Conservation (phyloP, 2,888 invertebrate genomes). For the Cistogaster globosa region DNA sequence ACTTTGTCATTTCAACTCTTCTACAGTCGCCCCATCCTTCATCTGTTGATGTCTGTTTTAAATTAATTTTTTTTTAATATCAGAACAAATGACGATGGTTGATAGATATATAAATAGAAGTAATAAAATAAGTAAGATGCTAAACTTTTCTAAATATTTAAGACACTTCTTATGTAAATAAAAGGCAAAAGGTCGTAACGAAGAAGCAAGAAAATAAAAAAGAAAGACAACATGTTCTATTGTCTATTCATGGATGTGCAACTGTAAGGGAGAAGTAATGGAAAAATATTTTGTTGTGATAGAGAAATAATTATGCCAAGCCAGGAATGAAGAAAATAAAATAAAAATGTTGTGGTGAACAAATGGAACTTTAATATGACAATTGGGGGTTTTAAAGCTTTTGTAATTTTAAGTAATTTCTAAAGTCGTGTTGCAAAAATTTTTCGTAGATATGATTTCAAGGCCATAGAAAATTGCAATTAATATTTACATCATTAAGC, state of each 20-base stretch:
- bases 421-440: too few species aligned
- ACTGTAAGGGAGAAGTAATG: too few species aligned
- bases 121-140: conserved; percentile 36
- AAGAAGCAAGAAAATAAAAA: background rate
- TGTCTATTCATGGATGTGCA: background rate
- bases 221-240: conserved; percentile 5
- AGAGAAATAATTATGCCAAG: too few species aligned
- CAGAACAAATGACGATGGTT: conserved; percentile 3
- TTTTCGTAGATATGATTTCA: too few species aligned
- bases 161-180: conserved; percentile 5
- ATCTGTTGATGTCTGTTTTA: conserved; percentile 13
- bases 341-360: too few species aligned
- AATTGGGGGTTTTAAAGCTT: too few species aligned
- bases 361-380: too few species aligned
- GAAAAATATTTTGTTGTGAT: too few species aligned
- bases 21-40: background rate
- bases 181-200: conserved; percentile 1
- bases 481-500: too few species aligned
- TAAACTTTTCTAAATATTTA: conserved; percentile 46
- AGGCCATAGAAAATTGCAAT: too few species aligned
- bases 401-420: too few species aligned
- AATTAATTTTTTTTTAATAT: conserved; percentile 21
- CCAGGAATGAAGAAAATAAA: too few species aligned
- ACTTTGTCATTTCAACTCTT: conserved; percentile 13
- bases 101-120: conserved; percentile 30